Conservation (phyloP, 1,140 invertebrate species). For the Ladona fulva region DNA sequence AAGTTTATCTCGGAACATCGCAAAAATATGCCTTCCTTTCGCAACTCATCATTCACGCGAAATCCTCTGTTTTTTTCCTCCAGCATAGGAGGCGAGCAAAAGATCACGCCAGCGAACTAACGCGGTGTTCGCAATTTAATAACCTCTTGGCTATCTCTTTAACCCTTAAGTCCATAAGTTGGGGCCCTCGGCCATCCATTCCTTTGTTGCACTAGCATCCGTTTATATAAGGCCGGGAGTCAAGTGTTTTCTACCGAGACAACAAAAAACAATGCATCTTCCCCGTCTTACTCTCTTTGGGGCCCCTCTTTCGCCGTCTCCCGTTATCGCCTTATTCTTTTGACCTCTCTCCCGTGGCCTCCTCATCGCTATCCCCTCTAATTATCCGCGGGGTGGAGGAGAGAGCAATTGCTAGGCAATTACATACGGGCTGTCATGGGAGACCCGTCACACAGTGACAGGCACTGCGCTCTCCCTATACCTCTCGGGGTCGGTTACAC, state of each 20-base stretch:
- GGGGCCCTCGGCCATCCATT: neutral
- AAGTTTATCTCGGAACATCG: too few species aligned
- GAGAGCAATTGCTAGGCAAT: neutral
- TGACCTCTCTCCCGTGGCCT: neutral
- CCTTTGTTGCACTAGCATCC: neutral
- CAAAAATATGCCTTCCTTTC: too few species aligned
- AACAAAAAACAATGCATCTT: conserved; percentile 5
- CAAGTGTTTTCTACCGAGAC: neutral
- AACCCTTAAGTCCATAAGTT: neutral
- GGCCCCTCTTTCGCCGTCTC: neutral
- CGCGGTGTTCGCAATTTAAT: neutral
- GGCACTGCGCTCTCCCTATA: neutral
- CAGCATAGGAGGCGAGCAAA: neutral
- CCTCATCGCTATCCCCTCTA: neutral
- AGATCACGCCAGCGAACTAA: neutral
- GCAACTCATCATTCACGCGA: too few species aligned
- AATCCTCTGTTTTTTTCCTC: too few species aligned
- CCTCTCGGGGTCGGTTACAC: neutral
- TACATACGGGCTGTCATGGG: conserved; percentile 6
- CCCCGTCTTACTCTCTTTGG: neutral
- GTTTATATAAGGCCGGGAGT: neutral
- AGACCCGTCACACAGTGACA: neutral
- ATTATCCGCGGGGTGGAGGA: neutral
- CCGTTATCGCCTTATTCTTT: neutral
- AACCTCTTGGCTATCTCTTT: neutral